Conservation (phyloP, 1,140 invertebrate genomes). For the Formica selysi region DNA sequence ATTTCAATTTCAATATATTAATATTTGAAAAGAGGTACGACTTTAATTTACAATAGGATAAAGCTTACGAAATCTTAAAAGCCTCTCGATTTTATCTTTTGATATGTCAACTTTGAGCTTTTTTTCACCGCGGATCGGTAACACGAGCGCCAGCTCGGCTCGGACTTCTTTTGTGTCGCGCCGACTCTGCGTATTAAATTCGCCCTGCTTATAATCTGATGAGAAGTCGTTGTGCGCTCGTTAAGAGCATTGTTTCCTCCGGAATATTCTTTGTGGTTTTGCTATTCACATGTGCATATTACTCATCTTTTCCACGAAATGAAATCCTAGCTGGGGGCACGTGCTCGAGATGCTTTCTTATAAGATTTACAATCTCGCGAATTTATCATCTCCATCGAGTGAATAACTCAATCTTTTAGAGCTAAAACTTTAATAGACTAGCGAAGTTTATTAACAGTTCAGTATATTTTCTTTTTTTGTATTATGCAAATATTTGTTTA, state of each 20-base stretch:
- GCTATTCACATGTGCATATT: conserved; percentile 67
- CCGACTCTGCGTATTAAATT: conserved; percentile 50
- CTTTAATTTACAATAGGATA: no score
- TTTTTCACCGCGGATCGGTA: conserved; percentile 55
- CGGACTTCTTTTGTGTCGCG: conserved; percentile 50
- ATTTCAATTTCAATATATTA: no score
- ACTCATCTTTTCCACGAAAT: conserved; percentile 60
- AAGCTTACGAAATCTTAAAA: neutral
- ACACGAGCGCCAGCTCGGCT: conserved; percentile 45
- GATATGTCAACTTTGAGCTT: neutral
- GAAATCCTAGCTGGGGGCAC: conserved; percentile 60
- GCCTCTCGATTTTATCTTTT: neutral
- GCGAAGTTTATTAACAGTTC: neutral
- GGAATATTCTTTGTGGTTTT: conserved; percentile 52
- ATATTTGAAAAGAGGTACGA: no score
- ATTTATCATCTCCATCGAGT: conserved; percentile 10
- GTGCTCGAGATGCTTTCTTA: conserved; percentile 45
- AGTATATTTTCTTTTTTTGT: neutral
- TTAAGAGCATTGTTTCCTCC: conserved; percentile 64
- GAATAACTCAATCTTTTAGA: neutral
- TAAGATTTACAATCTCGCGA: conserved; percentile 22
- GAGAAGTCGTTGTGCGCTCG: conserved; percentile 54
- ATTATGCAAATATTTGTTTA: neutral
- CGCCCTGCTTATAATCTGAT: conserved; percentile 46
- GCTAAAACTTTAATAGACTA: neutral